Base-by-base conservation (phyloP, 2,113 vertebrate species). In the Odontesthes bonariensis region DNA sequence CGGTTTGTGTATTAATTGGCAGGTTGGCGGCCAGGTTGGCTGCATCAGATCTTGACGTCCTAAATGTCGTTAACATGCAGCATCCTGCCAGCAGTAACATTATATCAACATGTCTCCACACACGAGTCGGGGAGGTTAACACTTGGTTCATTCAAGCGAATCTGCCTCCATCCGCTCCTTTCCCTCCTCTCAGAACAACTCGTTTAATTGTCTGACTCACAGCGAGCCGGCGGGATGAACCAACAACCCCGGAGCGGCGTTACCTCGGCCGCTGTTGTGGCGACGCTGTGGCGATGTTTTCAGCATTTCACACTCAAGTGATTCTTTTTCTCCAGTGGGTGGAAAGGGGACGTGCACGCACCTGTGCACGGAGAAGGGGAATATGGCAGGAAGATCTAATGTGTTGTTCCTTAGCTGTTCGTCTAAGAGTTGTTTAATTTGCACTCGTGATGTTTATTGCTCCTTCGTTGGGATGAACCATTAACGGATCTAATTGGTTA, bases 261-360 rank as follows among this genome's bases (percentile, higher is more conserved):
- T 73, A 14, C 73, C 53, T 71, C 82, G 82, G 86, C 86, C 80
- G 75, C 27, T 12, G 71, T 32, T 49, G 63, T 22, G 72, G 6
- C 73, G 77, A 85, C 65, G 68, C 70, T 72, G 77, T n/a, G n/a
- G n/a, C n/a, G 38, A 84, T 83, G 73, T 85, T 85, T 82, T 61
- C 73, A 77, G 62, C 74, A 78, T 88, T 91, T 92, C 87, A 90
- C 88, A 87, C 76, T 77, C 79, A 67, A 82, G 70, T 87, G 88
- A 84, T 84, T 88, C 82, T 81, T 77, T 58, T 49, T 68, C 32
- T 51, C 58, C 19, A 10, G 71, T 75, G 38, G 73, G 70, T 44
- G 67, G 82, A 82, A 75, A 75, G 46, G 52, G 78, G 47, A 84
- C 51, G 60, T 49, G 68, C 40, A 0, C 47, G n/a, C 73, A 81